A percentile compares a stretch with the other conserved stretches of the same genome.
Evolutionary conservation across 2,888 invertebrate species (phyloP).

Genomic region (Acanthoscelides obtectus): DNA sequence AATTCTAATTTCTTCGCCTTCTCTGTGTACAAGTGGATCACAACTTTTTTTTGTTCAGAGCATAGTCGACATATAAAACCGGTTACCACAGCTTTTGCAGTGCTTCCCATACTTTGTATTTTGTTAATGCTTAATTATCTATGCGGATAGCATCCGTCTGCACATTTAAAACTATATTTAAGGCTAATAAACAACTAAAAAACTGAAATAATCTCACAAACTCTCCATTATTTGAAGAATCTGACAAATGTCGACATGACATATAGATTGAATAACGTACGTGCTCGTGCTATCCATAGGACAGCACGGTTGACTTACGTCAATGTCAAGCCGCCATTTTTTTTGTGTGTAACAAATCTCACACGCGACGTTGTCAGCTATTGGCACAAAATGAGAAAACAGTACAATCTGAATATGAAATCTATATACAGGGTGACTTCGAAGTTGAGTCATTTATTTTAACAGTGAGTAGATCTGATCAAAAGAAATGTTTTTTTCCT

Average conservation of each 20-base stretch:
- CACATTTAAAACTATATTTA: not conserved
- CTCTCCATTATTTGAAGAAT: not conserved
- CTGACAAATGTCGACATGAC: not conserved
- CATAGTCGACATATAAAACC: constrained; percentile 83
- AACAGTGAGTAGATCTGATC: too few species aligned
- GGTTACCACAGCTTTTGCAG: constrained; percentile 73
- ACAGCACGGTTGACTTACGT: too few species aligned
- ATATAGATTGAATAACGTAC: too few species aligned
- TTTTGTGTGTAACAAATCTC: too few species aligned
- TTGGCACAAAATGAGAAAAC: too few species aligned
- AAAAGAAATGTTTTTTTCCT: too few species aligned
- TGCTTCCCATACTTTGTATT: constrained; percentile 64
- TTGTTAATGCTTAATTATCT: not conserved
- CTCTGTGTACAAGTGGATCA: constrained; percentile 78
- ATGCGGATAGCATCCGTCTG: not conserved
- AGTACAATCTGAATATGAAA: too few species aligned
- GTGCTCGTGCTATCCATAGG: too few species aligned
- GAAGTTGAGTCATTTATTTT: too few species aligned
- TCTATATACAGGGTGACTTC: too few species aligned
- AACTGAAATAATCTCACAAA: not conserved
- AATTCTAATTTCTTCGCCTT: constrained; percentile 71
- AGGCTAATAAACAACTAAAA: not conserved
- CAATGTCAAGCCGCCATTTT: too few species aligned
- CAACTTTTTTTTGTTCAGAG: constrained; percentile 79
- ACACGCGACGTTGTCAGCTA: too few species aligned